phyloP scores from a whole-genome alignment of 2,888 invertebrate species.

The Andrena bicolor region DNA sequence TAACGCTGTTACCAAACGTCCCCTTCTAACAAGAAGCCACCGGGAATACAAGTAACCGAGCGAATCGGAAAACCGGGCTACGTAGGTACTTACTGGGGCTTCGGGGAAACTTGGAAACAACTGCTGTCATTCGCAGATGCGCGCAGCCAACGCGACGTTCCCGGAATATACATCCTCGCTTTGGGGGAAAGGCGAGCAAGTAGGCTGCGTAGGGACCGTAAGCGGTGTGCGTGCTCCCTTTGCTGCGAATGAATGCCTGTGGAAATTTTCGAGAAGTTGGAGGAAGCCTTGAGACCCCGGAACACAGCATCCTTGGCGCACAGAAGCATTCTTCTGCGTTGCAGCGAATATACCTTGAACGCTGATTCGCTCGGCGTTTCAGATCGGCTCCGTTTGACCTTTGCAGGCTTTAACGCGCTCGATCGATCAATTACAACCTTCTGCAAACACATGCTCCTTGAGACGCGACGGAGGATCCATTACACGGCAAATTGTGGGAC shows the following conservation, averaged over 20 bases:
- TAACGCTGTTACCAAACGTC: conserved; percentile 40
- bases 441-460: conserved; percentile 12
- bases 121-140: conserved; percentile 79
- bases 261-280: background rate
- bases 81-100: conserved; percentile 38
- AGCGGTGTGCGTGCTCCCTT: background rate
- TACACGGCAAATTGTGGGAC: conserved; percentile 1
- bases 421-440: conserved; percentile 47
- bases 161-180: conserved; percentile 58
- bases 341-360: conserved; percentile 16
- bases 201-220: conserved; percentile 1
- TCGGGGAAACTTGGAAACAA: conserved; percentile 76
- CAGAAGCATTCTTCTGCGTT: background rate
- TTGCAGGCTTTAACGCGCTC: background rate
- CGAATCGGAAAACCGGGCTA: conserved; percentile 50
- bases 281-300: background rate
- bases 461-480: conserved; percentile 8
- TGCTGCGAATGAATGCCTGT: no score
- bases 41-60: conserved; percentile 40
- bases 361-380: background rate
- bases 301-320: background rate
- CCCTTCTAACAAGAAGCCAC: background rate
- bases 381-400: conserved; percentile 21
- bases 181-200: conserved; percentile 35
- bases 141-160: conserved; percentile 51